Conservation (phyloP, 1,140 invertebrate genomes). For the Drosophila tsacasi region DNA sequence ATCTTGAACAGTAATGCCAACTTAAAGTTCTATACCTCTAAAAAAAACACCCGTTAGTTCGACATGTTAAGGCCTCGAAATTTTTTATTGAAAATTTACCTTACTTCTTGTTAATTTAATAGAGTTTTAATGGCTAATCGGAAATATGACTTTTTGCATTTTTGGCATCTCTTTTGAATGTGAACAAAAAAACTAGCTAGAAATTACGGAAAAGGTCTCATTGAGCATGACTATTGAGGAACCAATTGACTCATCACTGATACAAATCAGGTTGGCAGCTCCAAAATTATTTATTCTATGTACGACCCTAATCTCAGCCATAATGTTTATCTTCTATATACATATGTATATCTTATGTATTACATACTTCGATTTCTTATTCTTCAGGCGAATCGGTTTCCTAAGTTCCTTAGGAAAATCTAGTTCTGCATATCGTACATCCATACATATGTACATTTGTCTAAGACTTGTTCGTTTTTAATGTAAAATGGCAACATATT, state of each 20-base stretch:
- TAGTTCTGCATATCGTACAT: not conserved
- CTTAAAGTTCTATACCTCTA: no score
- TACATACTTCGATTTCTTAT: not conserved
- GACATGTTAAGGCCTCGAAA: no score
- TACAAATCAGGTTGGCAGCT: conserved; percentile 2
- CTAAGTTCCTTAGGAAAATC: no score
- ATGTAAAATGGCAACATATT: not conserved
- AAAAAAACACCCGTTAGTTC: no score
- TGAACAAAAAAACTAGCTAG: not conserved
- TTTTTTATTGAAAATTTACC: no score
- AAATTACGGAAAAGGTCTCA: not conserved
- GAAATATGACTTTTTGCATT: no score
- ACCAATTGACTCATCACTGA: not conserved
- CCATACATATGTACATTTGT: not conserved
- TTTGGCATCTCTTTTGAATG: no score
- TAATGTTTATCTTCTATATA: no score
- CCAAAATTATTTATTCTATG: not conserved
- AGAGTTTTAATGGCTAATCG: no score
- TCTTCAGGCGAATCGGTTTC: not conserved
- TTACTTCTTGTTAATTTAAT: no score
- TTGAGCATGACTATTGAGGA: no score
- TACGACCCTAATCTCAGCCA: not conserved
- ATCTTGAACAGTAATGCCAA: no score
- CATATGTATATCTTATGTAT: not conserved
- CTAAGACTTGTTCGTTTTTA: not conserved